These are phyloP conservation scores for Tadarida brasiliensis DNA, from an alignment of 2,797 vertebrate species.

Conservation along the genomic window DNA sequence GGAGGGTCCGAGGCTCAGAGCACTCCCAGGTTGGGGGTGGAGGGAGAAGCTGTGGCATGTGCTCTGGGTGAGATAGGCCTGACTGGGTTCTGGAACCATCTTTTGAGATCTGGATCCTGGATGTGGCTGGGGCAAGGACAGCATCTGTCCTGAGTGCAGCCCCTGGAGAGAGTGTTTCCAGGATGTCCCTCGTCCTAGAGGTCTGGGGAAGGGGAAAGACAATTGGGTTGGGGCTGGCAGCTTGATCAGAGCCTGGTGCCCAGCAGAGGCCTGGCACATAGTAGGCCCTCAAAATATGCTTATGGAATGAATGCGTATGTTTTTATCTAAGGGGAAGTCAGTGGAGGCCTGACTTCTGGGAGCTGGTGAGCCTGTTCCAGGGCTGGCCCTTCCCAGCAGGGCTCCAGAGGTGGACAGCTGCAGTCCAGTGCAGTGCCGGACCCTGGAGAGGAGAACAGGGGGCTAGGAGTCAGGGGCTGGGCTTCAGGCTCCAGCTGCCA, in stretches of 20 bases:
- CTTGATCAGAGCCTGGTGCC: not conserved
- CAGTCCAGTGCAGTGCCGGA: fast-evolving
- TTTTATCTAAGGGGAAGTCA: not conserved
- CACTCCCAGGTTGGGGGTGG: not conserved
- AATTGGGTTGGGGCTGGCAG: not conserved
- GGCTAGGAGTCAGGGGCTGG: not conserved
- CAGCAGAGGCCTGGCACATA: not conserved
- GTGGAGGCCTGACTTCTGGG: not conserved
- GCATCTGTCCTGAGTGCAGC: not conserved
- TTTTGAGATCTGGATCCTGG: not conserved
- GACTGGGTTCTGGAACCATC: not conserved
- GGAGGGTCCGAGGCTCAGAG: not conserved
- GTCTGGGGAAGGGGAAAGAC: not conserved
- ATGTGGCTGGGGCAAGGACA: not conserved
- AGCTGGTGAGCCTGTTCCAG: not conserved
- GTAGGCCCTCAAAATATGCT: not conserved
- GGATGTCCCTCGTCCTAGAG: not conserved
- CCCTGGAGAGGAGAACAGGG: not conserved
- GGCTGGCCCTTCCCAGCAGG: no score
- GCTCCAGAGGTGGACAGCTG: not conserved
- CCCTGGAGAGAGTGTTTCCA: not conserved
- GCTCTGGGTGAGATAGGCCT: not conserved
- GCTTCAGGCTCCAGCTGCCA: not conserved
- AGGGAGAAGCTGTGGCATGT: not conserved
- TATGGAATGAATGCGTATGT: not conserved